Percentiles rank a stretch among this genome's conserved stretches.
These are phyloP conservation scores for Aromia moschata DNA, from an alignment of 2,888 invertebrate species.

Conservation along the genomic window DNA sequence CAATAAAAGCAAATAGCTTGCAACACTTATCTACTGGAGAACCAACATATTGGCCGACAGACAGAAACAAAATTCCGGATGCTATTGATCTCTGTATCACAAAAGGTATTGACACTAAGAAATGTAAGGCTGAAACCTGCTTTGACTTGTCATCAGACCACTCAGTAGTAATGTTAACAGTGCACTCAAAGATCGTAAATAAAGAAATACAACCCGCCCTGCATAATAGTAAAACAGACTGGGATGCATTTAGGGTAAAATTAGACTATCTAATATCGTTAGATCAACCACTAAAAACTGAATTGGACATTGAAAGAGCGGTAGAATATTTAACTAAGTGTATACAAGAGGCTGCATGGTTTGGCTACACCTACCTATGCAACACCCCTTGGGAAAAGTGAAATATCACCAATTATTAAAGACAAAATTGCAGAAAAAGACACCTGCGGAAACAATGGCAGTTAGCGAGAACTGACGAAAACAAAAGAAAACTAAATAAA, in stretches of 20 bases:
- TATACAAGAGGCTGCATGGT: slow-evolving; percentile 11
- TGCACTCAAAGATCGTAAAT: slow-evolving; percentile 5
- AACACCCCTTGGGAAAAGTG: not conserved
- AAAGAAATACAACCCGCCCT: slow-evolving; percentile 4
- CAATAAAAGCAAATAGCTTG: slow-evolving; percentile 16
- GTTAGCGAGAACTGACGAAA: slow-evolving; percentile 10
- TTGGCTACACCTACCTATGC: not conserved
- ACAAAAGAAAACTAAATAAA: slow-evolving; percentile 18
- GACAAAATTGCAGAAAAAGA: slow-evolving; percentile 11
- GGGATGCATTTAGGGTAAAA: not conserved
- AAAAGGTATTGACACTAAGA: slow-evolving; percentile 23
- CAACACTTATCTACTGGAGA: slow-evolving; percentile 17
- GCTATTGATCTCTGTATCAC: slow-evolving; percentile 13
- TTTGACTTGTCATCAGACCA: slow-evolving; percentile 18
- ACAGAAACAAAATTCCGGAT: slow-evolving; percentile 32
- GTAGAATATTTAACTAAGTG: slow-evolving; percentile 5
- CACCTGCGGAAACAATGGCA: slow-evolving; percentile 8
- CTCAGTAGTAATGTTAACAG: slow-evolving; percentile 13
- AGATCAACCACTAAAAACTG: not conserved
- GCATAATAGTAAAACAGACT: not conserved
- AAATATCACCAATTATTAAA: not conserved
- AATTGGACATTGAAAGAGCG: slow-evolving; percentile 6
- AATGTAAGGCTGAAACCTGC: slow-evolving; percentile 15
- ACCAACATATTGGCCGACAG: slow-evolving; percentile 43
- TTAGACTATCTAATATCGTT: not conserved